phyloP scores from a whole-genome alignment of 2,888 invertebrate genomes.

The Oscheius sp. region DNA sequence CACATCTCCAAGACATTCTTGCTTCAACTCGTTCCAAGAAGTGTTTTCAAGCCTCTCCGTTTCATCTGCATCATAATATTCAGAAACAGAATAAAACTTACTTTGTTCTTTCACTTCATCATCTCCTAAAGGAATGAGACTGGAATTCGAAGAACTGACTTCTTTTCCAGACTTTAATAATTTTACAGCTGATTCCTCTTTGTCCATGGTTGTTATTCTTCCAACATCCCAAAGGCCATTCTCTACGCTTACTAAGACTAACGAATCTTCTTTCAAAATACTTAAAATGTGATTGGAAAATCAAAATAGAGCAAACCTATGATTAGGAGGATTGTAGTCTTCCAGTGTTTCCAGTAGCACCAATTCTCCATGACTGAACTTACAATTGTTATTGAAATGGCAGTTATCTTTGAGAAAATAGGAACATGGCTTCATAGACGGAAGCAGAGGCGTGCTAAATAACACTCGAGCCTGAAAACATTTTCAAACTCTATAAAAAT shows the following conservation, averaged over 20 bases:
- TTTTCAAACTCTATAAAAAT: neutral
- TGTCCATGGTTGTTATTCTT: slow-evolving; percentile 43
- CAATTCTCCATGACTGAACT: slow-evolving; percentile 52
- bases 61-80: neutral
- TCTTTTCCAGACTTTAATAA: slow-evolving; percentile 43
- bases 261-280: slow-evolving; percentile 26
- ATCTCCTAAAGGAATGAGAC: slow-evolving; percentile 39
- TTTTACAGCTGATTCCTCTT: slow-evolving; percentile 49
- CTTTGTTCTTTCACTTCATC: slow-evolving; percentile 4
- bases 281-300: slow-evolving; percentile 7
- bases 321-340: slow-evolving; percentile 52
- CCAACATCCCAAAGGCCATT: slow-evolving; percentile 51
- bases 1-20: slow-evolving; percentile 21
- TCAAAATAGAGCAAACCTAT: slow-evolving; percentile 24
- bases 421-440: slow-evolving; percentile 48
- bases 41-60: slow-evolving; percentile 11
- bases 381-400: slow-evolving; percentile 40
- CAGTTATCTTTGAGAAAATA: slow-evolving; percentile 47
- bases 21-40: slow-evolving; percentile 38
- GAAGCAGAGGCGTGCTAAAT: slow-evolving; percentile 49
- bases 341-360: slow-evolving; percentile 38
- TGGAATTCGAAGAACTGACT: slow-evolving; percentile 21
- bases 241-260: slow-evolving; percentile 38
- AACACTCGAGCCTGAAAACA: slow-evolving; percentile 43
- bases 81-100: neutral